Evolutionary conservation across 2,888 invertebrate species (phyloP).

Genomic region (Drosophila tripunctata): DNA sequence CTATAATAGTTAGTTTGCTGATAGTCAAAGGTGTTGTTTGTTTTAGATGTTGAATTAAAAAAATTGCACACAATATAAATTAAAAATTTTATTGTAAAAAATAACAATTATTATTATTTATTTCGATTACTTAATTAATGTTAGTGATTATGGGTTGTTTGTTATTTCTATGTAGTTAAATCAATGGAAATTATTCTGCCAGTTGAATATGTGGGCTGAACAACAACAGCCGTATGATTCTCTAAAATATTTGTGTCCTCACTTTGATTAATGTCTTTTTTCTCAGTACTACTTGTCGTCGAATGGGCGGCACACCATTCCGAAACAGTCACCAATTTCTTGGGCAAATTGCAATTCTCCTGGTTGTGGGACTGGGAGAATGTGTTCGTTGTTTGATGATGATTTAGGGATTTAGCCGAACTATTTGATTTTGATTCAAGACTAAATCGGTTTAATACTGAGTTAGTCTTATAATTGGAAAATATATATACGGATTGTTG

Average conservation of each 20-base stretch:
- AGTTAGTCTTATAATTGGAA: constrained; percentile 81
- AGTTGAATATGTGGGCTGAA: constrained; percentile 68
- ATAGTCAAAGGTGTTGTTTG: background rate
- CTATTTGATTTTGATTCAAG: constrained; percentile 51
- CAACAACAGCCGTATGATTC: constrained; percentile 62
- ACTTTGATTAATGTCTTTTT: constrained; percentile 50
- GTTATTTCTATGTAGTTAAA: constrained; percentile 79
- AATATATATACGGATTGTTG: constrained; percentile 83
- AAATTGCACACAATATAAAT: constrained; percentile 20
- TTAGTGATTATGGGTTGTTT: constrained; percentile 5
- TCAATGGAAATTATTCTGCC: constrained; percentile 82
- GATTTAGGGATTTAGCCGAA: constrained; percentile 46
- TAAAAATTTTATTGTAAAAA: constrained; percentile 65
- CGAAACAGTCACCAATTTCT: constrained; percentile 60
- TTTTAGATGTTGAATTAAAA: constrained; percentile 8
- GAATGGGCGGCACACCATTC: constrained; percentile 65
- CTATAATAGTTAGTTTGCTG: background rate
- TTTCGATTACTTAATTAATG: constrained; percentile 35
- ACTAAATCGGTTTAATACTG: constrained; percentile 64
- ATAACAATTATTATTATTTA: constrained; percentile 64
- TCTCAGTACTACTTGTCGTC: constrained; percentile 51
- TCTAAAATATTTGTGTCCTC: constrained; percentile 56
- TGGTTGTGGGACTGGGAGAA: constrained; percentile 71
- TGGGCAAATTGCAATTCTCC: constrained; percentile 75
- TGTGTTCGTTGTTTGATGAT: constrained; percentile 52